These are phyloP conservation scores for Lasius fuliginosus DNA, from an alignment of 2,888 invertebrate species.

Conservation along the genomic window DNA sequence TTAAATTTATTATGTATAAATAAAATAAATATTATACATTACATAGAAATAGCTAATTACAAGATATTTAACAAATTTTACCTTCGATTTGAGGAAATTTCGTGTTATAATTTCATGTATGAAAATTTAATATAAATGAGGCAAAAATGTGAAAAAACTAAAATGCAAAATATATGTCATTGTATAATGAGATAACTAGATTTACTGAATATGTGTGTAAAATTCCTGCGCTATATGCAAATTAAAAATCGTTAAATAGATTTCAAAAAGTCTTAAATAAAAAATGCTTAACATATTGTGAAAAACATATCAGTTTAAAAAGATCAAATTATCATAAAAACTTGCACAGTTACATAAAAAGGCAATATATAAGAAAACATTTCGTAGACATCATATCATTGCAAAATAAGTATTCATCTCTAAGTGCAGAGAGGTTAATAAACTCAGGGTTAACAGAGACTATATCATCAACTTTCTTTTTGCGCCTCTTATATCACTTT, in stretches of 20 bases:
- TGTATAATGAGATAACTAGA: conserved; percentile 12
- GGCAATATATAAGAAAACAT: not conserved
- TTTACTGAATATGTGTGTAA: not conserved
- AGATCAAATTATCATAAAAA: not conserved
- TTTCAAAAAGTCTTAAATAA: not conserved
- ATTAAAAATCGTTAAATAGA: not conserved
- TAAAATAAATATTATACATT: not conserved
- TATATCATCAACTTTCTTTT: not conserved
- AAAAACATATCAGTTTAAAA: not conserved
- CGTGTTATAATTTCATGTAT: not conserved
- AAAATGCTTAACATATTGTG: not conserved
- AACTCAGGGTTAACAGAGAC: not conserved
- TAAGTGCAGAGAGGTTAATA: not conserved
- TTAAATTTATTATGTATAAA: not conserved
- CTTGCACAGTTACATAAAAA: not conserved
- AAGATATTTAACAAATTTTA: conserved; percentile 19
- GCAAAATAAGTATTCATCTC: not conserved
- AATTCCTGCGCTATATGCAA: not conserved
- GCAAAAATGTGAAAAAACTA: not conserved
- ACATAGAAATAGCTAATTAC: not conserved
- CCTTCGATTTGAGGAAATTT: not conserved
- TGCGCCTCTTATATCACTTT: not conserved
- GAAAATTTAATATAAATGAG: not conserved
- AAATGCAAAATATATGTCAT: not conserved
- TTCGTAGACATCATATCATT: not conserved